Evolutionary conservation across 2,113 vertebrate genomes (phyloP).

Genomic region (Colossoma macropomum): DNA sequence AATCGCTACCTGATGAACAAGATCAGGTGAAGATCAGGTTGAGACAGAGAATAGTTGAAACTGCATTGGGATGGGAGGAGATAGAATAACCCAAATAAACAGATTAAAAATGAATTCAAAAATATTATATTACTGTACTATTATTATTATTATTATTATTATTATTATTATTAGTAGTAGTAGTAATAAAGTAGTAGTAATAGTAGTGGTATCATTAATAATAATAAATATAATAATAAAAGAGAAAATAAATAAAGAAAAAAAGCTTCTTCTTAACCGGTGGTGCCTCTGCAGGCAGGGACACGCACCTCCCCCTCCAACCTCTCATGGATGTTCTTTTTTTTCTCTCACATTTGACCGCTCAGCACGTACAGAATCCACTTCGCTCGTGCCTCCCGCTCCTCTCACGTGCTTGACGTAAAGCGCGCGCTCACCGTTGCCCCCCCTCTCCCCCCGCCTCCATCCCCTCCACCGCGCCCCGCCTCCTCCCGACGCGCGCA

Average conservation of each 20-base stretch:
- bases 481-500: not conserved
- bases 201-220: too few species aligned
- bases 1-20: too few species aligned
- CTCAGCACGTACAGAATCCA: conserved; percentile 8
- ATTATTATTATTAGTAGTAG: too few species aligned
- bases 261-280: not conserved
- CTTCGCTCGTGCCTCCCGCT: conserved; percentile 5
- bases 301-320: not conserved
- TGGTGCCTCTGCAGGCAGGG: not conserved
- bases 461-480: conserved; percentile 55
- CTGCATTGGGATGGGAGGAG: too few species aligned
- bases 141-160: too few species aligned
- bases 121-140: too few species aligned
- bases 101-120: too few species aligned
- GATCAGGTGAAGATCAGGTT: too few species aligned
- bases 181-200: too few species aligned
- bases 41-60: too few species aligned
- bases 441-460: conserved; percentile 3
- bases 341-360: not conserved
- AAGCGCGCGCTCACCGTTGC: conserved; percentile 14
- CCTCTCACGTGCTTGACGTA: conserved; percentile 9
- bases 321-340: not conserved
- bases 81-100: too few species aligned
- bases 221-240: not conserved
- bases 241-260: not conserved